Percentiles rank a stretch among this genome's conserved stretches.
Conservation (phyloP, 2,113 vertebrate species). For the Candoia aspera region DNA sequence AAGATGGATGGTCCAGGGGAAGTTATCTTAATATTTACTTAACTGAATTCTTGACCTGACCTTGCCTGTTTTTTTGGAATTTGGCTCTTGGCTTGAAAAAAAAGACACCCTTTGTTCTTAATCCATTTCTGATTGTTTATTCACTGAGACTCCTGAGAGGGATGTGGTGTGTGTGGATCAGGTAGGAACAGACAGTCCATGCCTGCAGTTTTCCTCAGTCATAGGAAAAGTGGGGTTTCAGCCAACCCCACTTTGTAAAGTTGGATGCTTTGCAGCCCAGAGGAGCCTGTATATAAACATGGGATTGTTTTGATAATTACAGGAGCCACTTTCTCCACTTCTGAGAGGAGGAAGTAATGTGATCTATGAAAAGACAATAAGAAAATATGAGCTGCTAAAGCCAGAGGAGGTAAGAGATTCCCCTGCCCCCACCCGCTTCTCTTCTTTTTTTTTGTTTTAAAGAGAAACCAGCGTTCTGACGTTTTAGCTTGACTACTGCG, state of each 20-base stretch:
- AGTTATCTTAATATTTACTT: background rate
- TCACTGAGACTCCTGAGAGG: background rate
- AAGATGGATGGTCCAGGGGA: background rate
- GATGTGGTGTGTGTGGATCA: background rate
- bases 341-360: constrained; percentile 72
- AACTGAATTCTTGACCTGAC: background rate
- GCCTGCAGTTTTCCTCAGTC: background rate
- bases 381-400: constrained; percentile 75
- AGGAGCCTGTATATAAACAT: background rate
- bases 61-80: background rate
- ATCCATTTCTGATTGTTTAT: background rate
- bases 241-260: background rate
- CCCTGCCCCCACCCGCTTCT: background rate
- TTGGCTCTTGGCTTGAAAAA: background rate
- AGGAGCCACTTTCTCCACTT: constrained; percentile 75
- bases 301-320: constrained; percentile 31
- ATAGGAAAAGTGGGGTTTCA: no score
- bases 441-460: background rate
- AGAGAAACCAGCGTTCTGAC: background rate
- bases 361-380: constrained; percentile 82
- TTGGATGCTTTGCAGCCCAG: background rate
- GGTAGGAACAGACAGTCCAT: background rate
- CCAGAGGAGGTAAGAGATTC: constrained; percentile 69
- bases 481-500: background rate
- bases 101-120: background rate